Evolutionary conservation across 2,797 vertebrate species (phyloP), one percentile per base, ranked within the genome.

Genomic region (Clarias laeviceps): DNA sequence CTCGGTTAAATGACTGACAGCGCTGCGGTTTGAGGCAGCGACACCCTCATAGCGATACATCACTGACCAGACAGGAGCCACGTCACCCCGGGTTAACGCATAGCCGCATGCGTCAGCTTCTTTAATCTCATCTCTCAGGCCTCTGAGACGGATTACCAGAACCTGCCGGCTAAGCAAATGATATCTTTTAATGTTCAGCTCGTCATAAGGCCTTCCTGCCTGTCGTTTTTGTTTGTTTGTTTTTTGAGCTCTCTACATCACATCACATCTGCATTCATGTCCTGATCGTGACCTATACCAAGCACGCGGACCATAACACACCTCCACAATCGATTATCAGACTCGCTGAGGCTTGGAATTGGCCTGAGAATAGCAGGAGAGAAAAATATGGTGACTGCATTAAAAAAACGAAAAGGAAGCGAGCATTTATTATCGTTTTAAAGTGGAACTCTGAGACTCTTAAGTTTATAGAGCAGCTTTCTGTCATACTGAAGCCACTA

Each of bases 301-400:
- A 68, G 78, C 82, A 88, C 78, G 29, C 81, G 80, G 84, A 87
- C 57, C 74, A 85, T 88, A 86, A 88, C 83, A 87, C 82, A 85
- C 89, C 79, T 89, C 83, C 61, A 85, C 80, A 83, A 88, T 89
- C 88, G 87, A 88, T 90, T 88, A 89, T 81, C 86, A 88, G 86
- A 89, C 80, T 86, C 86, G 85, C 45, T 83, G 81, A 70, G 79
- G 84, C 82, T 83, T 54, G 80, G 84, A 77, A 88, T 82, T 87
- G 73, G 59, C 86, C 66, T 64, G 40, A 79, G 74, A 86, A 76
- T 57, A 77, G n/a, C 72, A 54, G 18, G 45, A 74, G 45, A 27
- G 22, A 11, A 40, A 17, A 54, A 54, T 27, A 54, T 45, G 0
- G 37, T n/a, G 45, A 45, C 45, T 74, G 29, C 54, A 27, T 45